Base-by-base conservation (phyloP, 53 echinoderm and acorn worm species). In the Luidia sarsii region DNA sequence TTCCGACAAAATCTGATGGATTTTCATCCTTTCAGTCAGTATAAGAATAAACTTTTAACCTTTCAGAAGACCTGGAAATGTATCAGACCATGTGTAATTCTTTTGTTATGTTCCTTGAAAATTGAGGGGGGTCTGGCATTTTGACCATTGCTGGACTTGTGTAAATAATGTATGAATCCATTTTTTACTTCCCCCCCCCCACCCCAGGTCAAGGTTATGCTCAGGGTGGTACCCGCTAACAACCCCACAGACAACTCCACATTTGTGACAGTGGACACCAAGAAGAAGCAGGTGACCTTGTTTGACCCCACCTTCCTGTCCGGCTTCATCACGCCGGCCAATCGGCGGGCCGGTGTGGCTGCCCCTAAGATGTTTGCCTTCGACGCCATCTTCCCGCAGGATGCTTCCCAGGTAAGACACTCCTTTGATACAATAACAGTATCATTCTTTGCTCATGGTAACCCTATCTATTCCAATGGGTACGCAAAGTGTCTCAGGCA, bases 311-410 rank as follows among this genome's bases (percentile, higher is more conserved):
- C 97, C 41, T 93, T 90, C 75, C 88, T 96, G 57, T 91, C 88
- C 4, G 91, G 93, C 55, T 91, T 88, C 75, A 91, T 93, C 62
- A 92, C 93, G 11, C 86, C 96, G 24, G 93, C 97, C 20, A 87
- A 88, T 56, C 79, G 97, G 9, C 77, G 97, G 25, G 91, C 97
- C 10, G 97, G 97, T 23, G 92, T 96, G 7, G 91, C 92, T 3
- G 97, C 97, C 11, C 97, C 97, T 37, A 96, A 96, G 88, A 96
- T 96, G 97, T 96, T 96, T 84, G 97, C 97, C 37, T 96, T 96
- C 51, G 97, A 96, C 82, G 83, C 90, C 45, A 85, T 96, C 59
- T 96, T 96, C 57, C 83, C 91, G 25, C 93, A 96, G 30, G 97
- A 96, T 46, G 79, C 97, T 14, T 86, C 97, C 39, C 97, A 93